Conservation (phyloP, 2,113 vertebrate genomes). For the Poeciliopsis prolifica region DNA sequence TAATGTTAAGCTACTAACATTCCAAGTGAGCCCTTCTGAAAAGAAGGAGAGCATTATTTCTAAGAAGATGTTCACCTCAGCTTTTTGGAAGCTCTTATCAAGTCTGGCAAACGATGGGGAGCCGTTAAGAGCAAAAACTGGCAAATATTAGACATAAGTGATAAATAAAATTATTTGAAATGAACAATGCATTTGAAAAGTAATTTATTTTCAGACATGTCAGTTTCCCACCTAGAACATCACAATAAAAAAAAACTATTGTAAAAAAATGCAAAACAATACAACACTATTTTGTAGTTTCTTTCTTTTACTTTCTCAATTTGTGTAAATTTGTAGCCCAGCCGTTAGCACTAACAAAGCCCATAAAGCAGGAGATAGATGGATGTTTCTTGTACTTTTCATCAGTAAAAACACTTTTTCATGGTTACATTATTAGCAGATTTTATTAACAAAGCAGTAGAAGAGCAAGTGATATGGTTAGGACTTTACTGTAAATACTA, state of each 20-base stretch:
- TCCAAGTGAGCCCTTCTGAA: constrained; percentile 13
- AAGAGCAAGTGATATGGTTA: too few species aligned
- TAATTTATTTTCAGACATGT: neutral
- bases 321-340: too few species aligned
- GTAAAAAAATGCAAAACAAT: too few species aligned
- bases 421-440: too few species aligned
- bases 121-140: neutral
- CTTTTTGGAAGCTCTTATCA: neutral
- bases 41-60: constrained; percentile 18
- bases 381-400: too few species aligned
- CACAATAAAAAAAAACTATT: neutral
- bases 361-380: neutral
- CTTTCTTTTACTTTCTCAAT: too few species aligned
- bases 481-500: too few species aligned
- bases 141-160: neutral
- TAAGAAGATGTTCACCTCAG: neutral
- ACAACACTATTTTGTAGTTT: too few species aligned
- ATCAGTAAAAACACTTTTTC: too few species aligned
- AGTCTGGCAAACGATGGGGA: neutral
- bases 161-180: neutral
- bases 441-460: too few species aligned
- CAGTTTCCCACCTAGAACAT: neutral
- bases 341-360: neutral
- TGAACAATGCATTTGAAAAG: neutral
- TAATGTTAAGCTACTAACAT: too few species aligned